Percentiles rank a stretch among this genome's conserved stretches.
Evolutionary conservation across 2,113 vertebrate species (phyloP).

Genomic region (Stercorarius parasiticus): DNA sequence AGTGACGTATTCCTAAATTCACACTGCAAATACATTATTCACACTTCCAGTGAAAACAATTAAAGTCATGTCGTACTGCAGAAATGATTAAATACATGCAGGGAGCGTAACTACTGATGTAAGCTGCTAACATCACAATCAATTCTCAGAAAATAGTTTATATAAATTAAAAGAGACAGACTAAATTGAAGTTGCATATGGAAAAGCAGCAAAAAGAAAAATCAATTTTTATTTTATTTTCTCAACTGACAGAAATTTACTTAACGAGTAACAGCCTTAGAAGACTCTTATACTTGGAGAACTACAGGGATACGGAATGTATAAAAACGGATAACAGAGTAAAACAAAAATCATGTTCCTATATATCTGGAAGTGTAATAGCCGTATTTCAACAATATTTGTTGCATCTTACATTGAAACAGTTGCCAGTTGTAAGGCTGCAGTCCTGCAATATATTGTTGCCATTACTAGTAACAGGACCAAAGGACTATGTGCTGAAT

Average conservation of each 20-base stretch:
- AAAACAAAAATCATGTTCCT: background rate
- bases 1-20: background rate
- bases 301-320: background rate
- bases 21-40: background rate
- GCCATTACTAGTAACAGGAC: background rate
- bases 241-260: background rate
- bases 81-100: conserved; percentile 1
- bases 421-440: background rate
- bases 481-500: background rate
- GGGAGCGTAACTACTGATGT: background rate
- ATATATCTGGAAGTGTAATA: background rate
- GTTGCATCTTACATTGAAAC: background rate
- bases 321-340: background rate
- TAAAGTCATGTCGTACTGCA: background rate
- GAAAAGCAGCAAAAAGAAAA: background rate
- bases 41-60: background rate
- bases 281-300: background rate
- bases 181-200: background rate
- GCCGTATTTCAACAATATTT: background rate
- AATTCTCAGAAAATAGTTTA: background rate
- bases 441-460: background rate
- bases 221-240: background rate
- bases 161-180: background rate
- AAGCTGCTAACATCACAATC: background rate
- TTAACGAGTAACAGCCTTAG: background rate